A percentile compares a stretch with the other conserved stretches of the same genome.
Conservation (phyloP, 1,140 invertebrate genomes). For the Aphidius ervi region DNA sequence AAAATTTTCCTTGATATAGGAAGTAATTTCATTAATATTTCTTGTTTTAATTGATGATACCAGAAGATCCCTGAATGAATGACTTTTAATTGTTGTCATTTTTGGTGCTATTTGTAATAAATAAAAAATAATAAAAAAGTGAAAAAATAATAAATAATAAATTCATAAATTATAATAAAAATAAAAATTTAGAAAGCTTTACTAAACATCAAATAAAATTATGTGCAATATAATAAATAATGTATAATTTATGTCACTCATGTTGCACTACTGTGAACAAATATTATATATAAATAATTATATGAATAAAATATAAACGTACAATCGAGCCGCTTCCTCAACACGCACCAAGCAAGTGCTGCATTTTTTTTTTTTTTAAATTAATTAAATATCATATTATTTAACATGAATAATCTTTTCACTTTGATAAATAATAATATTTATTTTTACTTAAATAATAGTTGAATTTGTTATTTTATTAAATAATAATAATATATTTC, state of each 20-base stretch:
- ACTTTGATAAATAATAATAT: background rate
- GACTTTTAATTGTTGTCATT: slow-evolving; percentile 47
- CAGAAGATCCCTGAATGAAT: slow-evolving; percentile 51
- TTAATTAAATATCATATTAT: slow-evolving; percentile 10
- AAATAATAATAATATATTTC: slow-evolving; percentile 13
- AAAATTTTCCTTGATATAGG: slow-evolving; percentile 55
- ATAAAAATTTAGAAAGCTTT: slow-evolving; percentile 14
- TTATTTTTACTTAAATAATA: too few relatives aligned
- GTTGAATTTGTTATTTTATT: background rate
- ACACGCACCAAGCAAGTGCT: slow-evolving; percentile 86
- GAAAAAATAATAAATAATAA: slow-evolving; percentile 17
- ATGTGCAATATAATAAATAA: slow-evolving; percentile 13
- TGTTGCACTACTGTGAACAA: slow-evolving; percentile 4
- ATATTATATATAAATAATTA: slow-evolving; percentile 15
- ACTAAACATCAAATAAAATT: slow-evolving; percentile 3
- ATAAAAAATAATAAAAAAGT: slow-evolving; percentile 32
- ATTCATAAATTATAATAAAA: slow-evolving; percentile 8
- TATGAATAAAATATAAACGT: slow-evolving; percentile 52
- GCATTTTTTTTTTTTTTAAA: slow-evolving; percentile 44
- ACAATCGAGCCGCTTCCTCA: slow-evolving; percentile 85
- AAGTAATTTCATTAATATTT: slow-evolving; percentile 54
- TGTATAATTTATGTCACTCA: slow-evolving; percentile 8
- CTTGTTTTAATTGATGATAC: slow-evolving; percentile 52
- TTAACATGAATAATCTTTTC: background rate
- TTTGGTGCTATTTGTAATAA: slow-evolving; percentile 18